Evolutionary conservation across 2,113 vertebrate genomes (phyloP), one percentile per base, ranked within the genome.

Genomic region (Puffinus mauretanicus): DNA sequence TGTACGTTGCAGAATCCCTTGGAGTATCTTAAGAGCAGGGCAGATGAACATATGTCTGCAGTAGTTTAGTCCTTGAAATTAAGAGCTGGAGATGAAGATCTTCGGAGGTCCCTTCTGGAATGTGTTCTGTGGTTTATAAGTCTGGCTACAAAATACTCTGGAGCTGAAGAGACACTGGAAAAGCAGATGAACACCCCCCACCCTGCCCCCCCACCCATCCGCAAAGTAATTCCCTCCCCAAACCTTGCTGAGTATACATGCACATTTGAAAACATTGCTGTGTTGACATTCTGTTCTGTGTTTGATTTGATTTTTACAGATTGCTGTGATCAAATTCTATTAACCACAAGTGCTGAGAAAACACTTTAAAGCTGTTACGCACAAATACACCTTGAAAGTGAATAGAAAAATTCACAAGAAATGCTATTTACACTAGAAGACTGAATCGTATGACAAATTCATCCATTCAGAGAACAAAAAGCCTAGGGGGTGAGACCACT

Each of bases 281-380:
- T n/a, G 81, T 69, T 92, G 80, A 96, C 86, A 89, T 36, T 82
- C 82, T 90, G 32, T 70, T 91, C 72, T 51, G 4, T 88, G 86
- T 91, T 95, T 94, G 80, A 95, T 95, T 96, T 92, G 86, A 91
- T 93, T 94, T 96, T 94, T 92, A 97, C 96, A 92, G 90, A 95
- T 96, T 93, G 82, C 82, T 92, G 62, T 66, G 87, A 93, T 94
- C 66, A 96, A 96, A 95, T 93, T 96, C 93, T 90, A 93, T 95
- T 95, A 93, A 70, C 57, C 62, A 65, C 46, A 42, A 86, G 40
- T 88, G 78, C 93, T 96, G 92, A 96, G 94, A 91, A 93, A 94
- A 95, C 84, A 90, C 62, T 96, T 94, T 88, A 95, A 92, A 94
- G 78, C 62, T 86, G 84, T 88, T 94, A 91, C 8, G 8, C 70